These are phyloP conservation scores for Diachrysia chrysitis DNA, from an alignment of 2,888 invertebrate genomes.

Conservation along the genomic window DNA sequence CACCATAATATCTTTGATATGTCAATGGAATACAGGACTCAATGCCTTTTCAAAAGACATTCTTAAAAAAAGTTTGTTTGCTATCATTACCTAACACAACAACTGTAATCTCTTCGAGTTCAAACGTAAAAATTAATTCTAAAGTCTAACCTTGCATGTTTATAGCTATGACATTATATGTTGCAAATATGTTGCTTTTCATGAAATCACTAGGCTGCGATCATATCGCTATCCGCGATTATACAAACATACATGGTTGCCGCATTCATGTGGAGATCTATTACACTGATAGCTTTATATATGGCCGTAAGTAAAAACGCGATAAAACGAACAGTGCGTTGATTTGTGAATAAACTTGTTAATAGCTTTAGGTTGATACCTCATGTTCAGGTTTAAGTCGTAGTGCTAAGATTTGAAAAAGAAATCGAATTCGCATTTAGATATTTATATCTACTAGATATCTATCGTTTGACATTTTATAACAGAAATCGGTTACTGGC, in stretches of 20 bases:
- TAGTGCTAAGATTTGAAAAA: neutral
- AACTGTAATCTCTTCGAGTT: slow-evolving; percentile 1
- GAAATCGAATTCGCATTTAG: neutral
- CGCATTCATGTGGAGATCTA: slow-evolving; percentile 25
- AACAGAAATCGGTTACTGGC: slow-evolving; percentile 59
- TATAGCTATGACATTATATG: neutral
- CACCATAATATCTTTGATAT: too few relatives aligned
- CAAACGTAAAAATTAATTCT: slow-evolving; percentile 14
- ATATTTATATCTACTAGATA: neutral
- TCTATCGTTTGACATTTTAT: slow-evolving; percentile 56
- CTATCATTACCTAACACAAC: slow-evolving; percentile 19
- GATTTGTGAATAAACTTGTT: slow-evolving; percentile 1
- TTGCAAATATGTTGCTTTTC: slow-evolving; percentile 20
- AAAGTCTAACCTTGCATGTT: slow-evolving; percentile 15
- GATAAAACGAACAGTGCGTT: neutral
- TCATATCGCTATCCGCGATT: slow-evolving; percentile 14
- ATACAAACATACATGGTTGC: slow-evolving; percentile 14
- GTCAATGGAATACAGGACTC: too few relatives aligned
- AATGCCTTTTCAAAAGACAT: too few relatives aligned
- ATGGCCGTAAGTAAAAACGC: neutral
- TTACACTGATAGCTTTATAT: slow-evolving; percentile 19
- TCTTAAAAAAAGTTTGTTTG: neutral
- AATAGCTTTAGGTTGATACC: neutral
- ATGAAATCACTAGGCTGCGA: slow-evolving; percentile 20
- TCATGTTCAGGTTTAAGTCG: neutral